Percentiles rank a stretch among this genome's conserved stretches.
Evolutionary conservation across 2,888 invertebrate species (phyloP).

Genomic region (Drosophila quinaria): DNA sequence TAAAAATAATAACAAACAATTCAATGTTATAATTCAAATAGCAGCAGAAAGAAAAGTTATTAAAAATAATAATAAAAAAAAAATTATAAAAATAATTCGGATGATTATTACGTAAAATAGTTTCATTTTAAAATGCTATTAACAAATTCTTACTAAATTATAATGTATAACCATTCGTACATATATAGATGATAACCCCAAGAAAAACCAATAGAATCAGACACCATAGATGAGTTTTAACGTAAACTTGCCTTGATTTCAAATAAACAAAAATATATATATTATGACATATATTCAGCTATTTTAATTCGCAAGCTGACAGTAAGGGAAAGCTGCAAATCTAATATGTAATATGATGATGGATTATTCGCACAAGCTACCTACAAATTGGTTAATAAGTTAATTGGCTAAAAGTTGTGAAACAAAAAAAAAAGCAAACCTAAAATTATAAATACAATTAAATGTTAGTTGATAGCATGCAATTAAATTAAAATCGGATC

Average conservation of each 20-base stretch:
- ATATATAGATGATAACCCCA: slow-evolving; percentile 21
- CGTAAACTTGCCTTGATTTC: slow-evolving; percentile 47
- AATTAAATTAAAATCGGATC: slow-evolving; percentile 48
- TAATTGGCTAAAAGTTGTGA: slow-evolving; percentile 74
- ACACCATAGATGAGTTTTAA: slow-evolving; percentile 30
- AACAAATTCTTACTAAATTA: slow-evolving; percentile 13
- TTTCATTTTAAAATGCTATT: slow-evolving; percentile 57
- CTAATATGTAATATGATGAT: slow-evolving; percentile 53
- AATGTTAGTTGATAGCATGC: slow-evolving; percentile 74
- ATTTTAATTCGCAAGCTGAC: slow-evolving; percentile 26
- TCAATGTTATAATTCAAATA: slow-evolving; percentile 72
- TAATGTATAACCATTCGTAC: slow-evolving; percentile 22
- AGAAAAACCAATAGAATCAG: slow-evolving; percentile 23
- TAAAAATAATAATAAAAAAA: slow-evolving; percentile 63
- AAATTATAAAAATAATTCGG: slow-evolving; percentile 32
- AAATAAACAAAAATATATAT: slow-evolving; percentile 14
- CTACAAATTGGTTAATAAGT: slow-evolving; percentile 70
- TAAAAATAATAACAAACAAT: slow-evolving; percentile 44
- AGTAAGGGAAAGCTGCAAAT: slow-evolving; percentile 36
- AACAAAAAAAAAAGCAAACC: slow-evolving; percentile 40
- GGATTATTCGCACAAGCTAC: slow-evolving; percentile 73
- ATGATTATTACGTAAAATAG: slow-evolving; percentile 58
- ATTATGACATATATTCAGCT: slow-evolving; percentile 34
- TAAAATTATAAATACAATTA: slow-evolving; percentile 61
- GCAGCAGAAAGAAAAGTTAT: slow-evolving; percentile 63